phyloP scores from a whole-genome alignment of 2,113 vertebrate genomes.

The Caranx ignobilis region DNA sequence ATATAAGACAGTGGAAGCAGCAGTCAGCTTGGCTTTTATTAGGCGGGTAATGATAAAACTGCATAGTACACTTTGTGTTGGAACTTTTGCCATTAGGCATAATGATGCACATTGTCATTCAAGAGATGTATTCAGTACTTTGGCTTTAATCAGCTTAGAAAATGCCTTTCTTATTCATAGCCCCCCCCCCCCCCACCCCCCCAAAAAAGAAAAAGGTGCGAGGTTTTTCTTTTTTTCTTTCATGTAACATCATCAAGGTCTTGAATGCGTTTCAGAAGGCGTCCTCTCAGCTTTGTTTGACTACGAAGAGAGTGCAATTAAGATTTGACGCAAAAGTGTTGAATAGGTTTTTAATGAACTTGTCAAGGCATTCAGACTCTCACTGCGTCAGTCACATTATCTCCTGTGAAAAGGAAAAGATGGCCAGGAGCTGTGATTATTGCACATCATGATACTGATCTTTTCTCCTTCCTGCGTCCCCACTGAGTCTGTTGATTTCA shows the following conservation, averaged over 20 bases:
- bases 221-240: conserved; percentile 7
- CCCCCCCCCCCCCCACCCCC: neutral
- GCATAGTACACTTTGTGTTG: conserved; percentile 41
- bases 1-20: conserved; percentile 48
- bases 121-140: conserved; percentile 41
- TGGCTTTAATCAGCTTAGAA: conserved; percentile 39
- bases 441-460: neutral
- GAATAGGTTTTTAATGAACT: conserved; percentile 46
- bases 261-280: conserved; percentile 1
- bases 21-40: conserved; percentile 55
- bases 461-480: neutral
- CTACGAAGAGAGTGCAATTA: conserved; percentile 25
- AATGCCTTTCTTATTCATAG: conserved; percentile 18
- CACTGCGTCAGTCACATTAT: conserved; percentile 12
- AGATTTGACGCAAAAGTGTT: conserved; percentile 20
- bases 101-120: conserved; percentile 56
- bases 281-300: conserved; percentile 32
- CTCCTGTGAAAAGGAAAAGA: neutral
- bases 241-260: neutral
- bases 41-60: conserved; percentile 52
- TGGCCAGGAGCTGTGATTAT: neutral
- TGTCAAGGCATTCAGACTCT: conserved; percentile 22
- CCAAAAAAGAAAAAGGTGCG: neutral
- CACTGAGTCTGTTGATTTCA: conserved; percentile 6
- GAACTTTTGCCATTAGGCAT: conserved; percentile 59